Evolutionary conservation across 1,140 invertebrate genomes (phyloP).

Genomic region (Anadara kagoshimensis): DNA sequence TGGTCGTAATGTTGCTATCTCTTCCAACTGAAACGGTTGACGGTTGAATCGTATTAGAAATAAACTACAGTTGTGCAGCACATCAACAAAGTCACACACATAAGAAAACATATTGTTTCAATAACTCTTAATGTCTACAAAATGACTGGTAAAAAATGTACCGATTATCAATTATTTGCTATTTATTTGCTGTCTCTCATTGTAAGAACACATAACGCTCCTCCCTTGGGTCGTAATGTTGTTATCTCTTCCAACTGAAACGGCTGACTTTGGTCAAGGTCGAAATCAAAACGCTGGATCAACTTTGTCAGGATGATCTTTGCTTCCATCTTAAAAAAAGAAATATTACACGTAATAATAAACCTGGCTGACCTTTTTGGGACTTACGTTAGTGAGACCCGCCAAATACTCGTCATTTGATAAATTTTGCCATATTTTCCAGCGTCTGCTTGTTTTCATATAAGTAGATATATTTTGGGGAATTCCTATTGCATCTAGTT

Average conservation of each 20-base stretch:
- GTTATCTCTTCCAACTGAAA: slow-evolving; percentile 20
- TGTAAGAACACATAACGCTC: slow-evolving; percentile 15
- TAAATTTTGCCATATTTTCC: not conserved
- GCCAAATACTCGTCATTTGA: not conserved
- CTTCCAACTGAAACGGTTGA: slow-evolving; percentile 23
- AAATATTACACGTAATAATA: slow-evolving; percentile 14
- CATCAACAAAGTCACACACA: too few species aligned
- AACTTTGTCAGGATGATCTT: slow-evolving; percentile 30
- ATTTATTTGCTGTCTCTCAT: not conserved
- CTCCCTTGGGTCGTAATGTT: slow-evolving; percentile 20
- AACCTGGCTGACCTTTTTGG: not conserved
- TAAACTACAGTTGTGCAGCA: too few species aligned
- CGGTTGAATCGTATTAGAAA: too few species aligned
- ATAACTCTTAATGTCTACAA: too few species aligned
- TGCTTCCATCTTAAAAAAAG: slow-evolving; percentile 17
- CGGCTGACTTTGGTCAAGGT: slow-evolving; percentile 16
- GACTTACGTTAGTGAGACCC: not conserved
- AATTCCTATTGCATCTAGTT: too few species aligned
- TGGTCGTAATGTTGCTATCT: slow-evolving; percentile 8
- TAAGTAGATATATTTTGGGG: too few species aligned
- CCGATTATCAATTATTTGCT: too few species aligned
- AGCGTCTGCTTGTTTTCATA: not conserved
- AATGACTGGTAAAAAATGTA: too few species aligned
- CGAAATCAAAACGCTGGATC: slow-evolving; percentile 24
- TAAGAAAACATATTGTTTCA: too few species aligned